Base-by-base conservation (phyloP, 2,797 vertebrate species). In the Clarias platycephalus region DNA sequence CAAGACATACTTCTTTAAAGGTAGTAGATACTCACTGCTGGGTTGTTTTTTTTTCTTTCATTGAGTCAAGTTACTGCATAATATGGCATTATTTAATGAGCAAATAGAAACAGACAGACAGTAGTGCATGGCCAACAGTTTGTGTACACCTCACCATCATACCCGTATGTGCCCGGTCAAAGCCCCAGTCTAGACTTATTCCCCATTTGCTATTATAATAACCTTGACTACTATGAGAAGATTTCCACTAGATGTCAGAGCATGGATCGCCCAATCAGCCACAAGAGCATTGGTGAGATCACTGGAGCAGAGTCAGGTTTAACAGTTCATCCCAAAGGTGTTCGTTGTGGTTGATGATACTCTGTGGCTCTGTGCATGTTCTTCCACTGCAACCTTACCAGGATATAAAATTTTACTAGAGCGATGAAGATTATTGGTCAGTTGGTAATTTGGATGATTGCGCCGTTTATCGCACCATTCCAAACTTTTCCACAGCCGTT, bases 1-100 rank as follows among this genome's bases (percentile, higher is more conserved):
- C 76, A 95, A 96, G 92, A 97, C 95, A 0, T 95, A 96, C 87
- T 97, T 98, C 87, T 94, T 97, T 53, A 97, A 97, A 94, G 97
- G 96, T 97, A 90, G 86, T 74, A 20, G 24, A 80, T 70, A 76
- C 18, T 34, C 44, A 72, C n/a, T 49, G 70, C 40, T 12, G 26
- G 24, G 60, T 10, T 8, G 0, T 60, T 60, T 72, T 75, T 76
- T n/a, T n/a, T n/a, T n/a, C 31, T 76, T 57, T n/a, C 22, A 81
- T 26, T 40, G 2, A 3, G 49, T 24, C 15, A 40, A 63, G 18
- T 26, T 20, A 62, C 3, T 37, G 34, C 34, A 64, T 26, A 58
- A 55, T 40, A 78, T 60, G 22, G 31, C 24, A 63, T 49, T 4
- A 64, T 64, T 64, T 12, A 26, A 49, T 26, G 2, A 26, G 58